Percentiles rank a stretch among this genome's conserved stretches.
Conservation (phyloP, 2,888 invertebrate species). For the Villa cingulata region DNA sequence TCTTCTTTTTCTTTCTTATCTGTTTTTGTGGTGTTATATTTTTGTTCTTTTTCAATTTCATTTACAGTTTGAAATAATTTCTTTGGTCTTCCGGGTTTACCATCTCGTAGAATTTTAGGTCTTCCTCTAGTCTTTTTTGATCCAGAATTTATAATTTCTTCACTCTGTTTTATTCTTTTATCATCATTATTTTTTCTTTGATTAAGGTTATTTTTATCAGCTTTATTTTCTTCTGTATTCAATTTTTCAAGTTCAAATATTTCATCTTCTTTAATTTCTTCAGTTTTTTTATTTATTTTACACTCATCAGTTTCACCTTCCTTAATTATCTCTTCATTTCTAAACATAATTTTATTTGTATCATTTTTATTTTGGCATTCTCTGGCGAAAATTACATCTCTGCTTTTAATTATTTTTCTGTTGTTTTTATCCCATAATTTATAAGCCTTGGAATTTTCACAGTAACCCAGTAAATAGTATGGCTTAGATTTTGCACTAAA, state of each 20-base stretch:
- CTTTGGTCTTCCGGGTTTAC: not conserved
- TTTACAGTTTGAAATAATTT: not conserved
- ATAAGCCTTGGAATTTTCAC: not conserved
- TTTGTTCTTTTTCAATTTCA: too few species aligned
- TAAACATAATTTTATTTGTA: too few species aligned
- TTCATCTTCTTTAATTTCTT: not conserved
- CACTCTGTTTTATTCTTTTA: too few species aligned
- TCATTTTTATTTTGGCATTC: too few species aligned
- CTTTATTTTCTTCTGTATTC: too few species aligned
- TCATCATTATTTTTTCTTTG: too few species aligned
- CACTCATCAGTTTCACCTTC: not conserved
- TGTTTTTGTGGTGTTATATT: too few species aligned
- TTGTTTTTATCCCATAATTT: not conserved
- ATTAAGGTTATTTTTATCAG: too few species aligned
- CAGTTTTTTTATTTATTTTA: too few species aligned
- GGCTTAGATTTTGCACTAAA: constrained; percentile 7
- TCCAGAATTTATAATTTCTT: too few species aligned
- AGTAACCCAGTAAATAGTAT: not conserved
- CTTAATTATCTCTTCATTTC: not conserved
- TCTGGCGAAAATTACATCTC: not conserved
- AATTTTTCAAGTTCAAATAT: not conserved
- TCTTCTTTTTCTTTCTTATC: too few species aligned
- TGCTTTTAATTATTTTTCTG: not conserved
- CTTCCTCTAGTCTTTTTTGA: not conserved
- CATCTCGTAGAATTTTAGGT: not conserved